phyloP scores from a whole-genome alignment of 1,140 invertebrate genomes.

The Danaus melanippus region DNA sequence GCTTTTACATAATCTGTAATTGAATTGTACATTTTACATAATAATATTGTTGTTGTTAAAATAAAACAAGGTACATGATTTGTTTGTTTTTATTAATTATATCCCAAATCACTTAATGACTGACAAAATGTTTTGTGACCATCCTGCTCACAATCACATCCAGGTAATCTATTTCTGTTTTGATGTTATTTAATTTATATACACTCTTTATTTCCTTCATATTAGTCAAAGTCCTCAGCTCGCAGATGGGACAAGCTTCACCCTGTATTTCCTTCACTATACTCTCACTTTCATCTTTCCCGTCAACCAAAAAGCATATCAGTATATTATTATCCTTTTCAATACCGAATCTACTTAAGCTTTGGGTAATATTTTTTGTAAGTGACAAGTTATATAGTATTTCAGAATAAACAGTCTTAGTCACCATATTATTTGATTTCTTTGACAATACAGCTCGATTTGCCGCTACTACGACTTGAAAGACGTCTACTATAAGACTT shows the following conservation, averaged over 20 bases:
- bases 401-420: constrained; percentile 77
- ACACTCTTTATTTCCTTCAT: constrained; percentile 66
- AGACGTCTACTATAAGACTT: constrained; percentile 74
- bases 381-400: constrained; percentile 79
- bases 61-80: constrained; percentile 45
- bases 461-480: constrained; percentile 78
- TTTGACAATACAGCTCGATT: constrained; percentile 77
- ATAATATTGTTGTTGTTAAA: constrained; percentile 65
- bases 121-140: constrained; percentile 68
- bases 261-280: constrained; percentile 69
- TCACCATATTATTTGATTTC: constrained; percentile 71
- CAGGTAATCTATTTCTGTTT: constrained; percentile 64
- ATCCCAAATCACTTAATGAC: constrained; percentile 23
- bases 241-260: constrained; percentile 54
- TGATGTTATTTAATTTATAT: constrained; percentile 73
- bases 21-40: constrained; percentile 63
- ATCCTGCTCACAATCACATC: constrained; percentile 76
- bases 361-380: constrained; percentile 79
- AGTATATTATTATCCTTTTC: constrained; percentile 73
- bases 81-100: constrained; percentile 19
- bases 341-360: constrained; percentile 77
- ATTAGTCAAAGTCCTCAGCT: constrained; percentile 62
- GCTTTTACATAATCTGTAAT: constrained; percentile 58
- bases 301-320: constrained; percentile 68
- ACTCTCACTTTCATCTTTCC: constrained; percentile 46